phyloP scores from a whole-genome alignment of 2,797 vertebrate genomes.

The Pelochelys cantorii region DNA sequence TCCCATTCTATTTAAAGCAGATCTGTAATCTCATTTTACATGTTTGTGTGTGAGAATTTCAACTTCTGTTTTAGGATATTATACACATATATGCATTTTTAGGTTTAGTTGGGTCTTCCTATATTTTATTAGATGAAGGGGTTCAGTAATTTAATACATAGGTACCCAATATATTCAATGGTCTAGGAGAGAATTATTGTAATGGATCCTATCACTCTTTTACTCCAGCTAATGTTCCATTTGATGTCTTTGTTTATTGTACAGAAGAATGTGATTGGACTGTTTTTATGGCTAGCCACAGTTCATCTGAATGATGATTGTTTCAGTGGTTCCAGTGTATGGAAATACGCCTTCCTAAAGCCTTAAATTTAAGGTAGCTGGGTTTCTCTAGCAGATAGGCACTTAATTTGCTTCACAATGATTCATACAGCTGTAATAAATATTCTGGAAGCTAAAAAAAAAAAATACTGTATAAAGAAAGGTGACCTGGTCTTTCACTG shows the following conservation, averaged over 20 bases:
- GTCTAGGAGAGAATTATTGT: conserved; percentile 11
- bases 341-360: conserved; percentile 27
- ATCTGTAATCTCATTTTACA: background rate
- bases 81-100: background rate
- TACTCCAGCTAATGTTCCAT: background rate
- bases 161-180: background rate
- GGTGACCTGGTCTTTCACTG: conserved; percentile 3
- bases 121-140: background rate
- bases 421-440: conserved; percentile 57
- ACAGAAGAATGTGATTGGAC: background rate
- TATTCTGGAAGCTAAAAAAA: conserved; percentile 15
- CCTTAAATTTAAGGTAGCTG: conserved; percentile 60
- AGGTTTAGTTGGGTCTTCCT: background rate
- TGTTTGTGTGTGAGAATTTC: conserved; percentile 26
- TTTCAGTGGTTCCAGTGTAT: conserved; percentile 25
- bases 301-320: background rate
- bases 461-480: conserved; percentile 28
- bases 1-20: background rate
- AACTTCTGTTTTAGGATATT: background rate
- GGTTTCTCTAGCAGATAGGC: conserved; percentile 59
- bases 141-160: conserved; percentile 11
- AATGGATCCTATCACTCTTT: background rate
- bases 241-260: conserved; percentile 16
- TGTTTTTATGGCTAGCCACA: conserved; percentile 24
- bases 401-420: conserved; percentile 52